Evolutionary conservation across 2,113 vertebrate species (phyloP).

Genomic region (Marmota flaviventris): DNA sequence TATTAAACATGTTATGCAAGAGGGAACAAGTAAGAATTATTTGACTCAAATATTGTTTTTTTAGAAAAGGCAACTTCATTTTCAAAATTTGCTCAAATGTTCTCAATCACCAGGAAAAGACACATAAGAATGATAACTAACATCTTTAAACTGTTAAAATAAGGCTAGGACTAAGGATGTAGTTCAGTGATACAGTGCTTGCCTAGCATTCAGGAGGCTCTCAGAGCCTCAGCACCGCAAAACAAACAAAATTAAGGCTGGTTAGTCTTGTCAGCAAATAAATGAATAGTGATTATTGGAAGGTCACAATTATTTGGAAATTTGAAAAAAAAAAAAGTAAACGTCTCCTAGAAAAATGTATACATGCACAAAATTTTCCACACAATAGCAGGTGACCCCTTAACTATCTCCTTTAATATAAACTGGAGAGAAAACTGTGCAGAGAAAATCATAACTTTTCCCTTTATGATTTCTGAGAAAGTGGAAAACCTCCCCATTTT

Average conservation of each 20-base stretch:
- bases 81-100: conserved; percentile 51
- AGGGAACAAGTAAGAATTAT: not conserved
- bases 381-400: not conserved
- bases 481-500: not conserved
- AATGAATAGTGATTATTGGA: not conserved
- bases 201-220: not conserved
- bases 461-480: conserved; percentile 7
- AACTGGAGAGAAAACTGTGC: not conserved
- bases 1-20: conserved; percentile 36
- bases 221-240: not conserved
- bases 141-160: conserved; percentile 8
- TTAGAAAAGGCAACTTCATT: not conserved
- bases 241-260: not conserved
- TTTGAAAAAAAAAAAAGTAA: not conserved
- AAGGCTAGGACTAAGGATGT: not conserved
- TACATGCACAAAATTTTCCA: not conserved
- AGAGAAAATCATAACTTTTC: not conserved
- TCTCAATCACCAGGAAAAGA: conserved; percentile 26
- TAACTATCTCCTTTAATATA: not conserved
- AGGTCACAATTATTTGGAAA: conserved; percentile 21
- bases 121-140: not conserved
- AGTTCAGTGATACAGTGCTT: not conserved
- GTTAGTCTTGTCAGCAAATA: not conserved
- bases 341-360: not conserved
- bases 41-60: not conserved